These are phyloP conservation scores for Hyppa rectilinea DNA, from an alignment of 2,888 invertebrate genomes.

Conservation along the genomic window DNA sequence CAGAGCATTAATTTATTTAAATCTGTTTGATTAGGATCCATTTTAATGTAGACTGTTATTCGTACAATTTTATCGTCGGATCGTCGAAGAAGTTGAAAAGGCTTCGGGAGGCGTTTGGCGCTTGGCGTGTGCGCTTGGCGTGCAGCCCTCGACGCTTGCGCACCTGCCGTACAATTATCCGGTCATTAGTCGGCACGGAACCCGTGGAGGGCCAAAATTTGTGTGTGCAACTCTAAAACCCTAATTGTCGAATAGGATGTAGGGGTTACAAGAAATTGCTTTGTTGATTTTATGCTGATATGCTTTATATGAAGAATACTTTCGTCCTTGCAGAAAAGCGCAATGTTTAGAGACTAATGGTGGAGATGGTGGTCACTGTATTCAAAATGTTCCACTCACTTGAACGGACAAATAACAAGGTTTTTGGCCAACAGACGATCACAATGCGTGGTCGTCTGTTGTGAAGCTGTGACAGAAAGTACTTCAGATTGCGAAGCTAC, in stretches of 20 bases:
- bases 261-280: constrained; percentile 25
- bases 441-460: neutral
- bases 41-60: constrained; percentile 49
- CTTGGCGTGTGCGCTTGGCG: constrained; percentile 86
- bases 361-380: neutral
- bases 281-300: constrained; percentile 7
- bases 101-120: constrained; percentile 63
- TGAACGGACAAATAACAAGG: neutral
- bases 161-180: constrained; percentile 87
- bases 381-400: neutral
- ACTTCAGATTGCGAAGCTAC: constrained; percentile 11
- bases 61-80: constrained; percentile 46
- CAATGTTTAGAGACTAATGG: neutral
- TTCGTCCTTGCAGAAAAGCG: neutral
- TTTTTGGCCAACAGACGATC: neutral
- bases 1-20: constrained; percentile 70
- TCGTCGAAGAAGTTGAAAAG: constrained; percentile 57
- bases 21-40: constrained; percentile 69
- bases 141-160: constrained; percentile 76
- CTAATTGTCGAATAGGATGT: constrained; percentile 54
- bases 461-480: constrained; percentile 3
- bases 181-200: constrained; percentile 83
- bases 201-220: constrained; percentile 80
- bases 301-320: no score
- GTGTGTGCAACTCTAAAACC: constrained; percentile 65